Evolutionary conservation across 2,113 vertebrate species (phyloP).

Genomic region (Sebastes fasciatus): DNA sequence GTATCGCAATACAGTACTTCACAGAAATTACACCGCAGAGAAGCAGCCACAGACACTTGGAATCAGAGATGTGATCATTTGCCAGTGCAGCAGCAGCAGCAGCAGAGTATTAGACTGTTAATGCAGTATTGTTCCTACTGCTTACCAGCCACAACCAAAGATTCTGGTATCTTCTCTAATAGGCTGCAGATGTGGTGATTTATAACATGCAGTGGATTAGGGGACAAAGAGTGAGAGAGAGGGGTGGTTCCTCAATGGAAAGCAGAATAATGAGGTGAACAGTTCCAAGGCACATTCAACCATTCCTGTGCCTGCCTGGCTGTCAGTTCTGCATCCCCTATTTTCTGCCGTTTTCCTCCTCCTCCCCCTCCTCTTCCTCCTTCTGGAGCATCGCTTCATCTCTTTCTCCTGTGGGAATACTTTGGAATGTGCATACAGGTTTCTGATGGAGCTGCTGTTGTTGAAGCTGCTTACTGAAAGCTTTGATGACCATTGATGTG

Average conservation of each 20-base stretch:
- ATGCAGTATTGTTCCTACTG: constrained; percentile 45
- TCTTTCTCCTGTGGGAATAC: constrained; percentile 72
- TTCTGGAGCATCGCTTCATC: constrained; percentile 67
- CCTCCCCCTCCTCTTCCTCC: constrained; percentile 39
- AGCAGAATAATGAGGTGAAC: constrained; percentile 76
- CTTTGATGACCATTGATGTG: constrained; percentile 71
- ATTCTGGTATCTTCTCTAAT: constrained; percentile 63
- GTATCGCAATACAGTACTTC: neutral
- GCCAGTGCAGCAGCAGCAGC: constrained; percentile 44
- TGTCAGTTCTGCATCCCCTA: constrained; percentile 72
- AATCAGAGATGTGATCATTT: constrained; percentile 19
- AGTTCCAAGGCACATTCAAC: constrained; percentile 58
- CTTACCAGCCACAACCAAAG: constrained; percentile 57
- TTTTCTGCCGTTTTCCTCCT: constrained; percentile 64
- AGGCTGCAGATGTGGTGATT: constrained; percentile 71
- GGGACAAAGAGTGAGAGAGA: constrained; percentile 40
- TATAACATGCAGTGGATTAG: constrained; percentile 60
- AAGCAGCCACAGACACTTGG: constrained; percentile 29
- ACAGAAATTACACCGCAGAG: constrained; percentile 1
- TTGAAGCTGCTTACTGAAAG: constrained; percentile 64
- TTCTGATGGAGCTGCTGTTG: constrained; percentile 67
- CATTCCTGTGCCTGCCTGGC: constrained; percentile 59
- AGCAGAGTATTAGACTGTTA: constrained; percentile 38
- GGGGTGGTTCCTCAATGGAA: constrained; percentile 54
- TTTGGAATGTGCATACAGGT: constrained; percentile 71